Conservation (phyloP, 1,140 invertebrate species). For the Leptinotarsa texana region DNA sequence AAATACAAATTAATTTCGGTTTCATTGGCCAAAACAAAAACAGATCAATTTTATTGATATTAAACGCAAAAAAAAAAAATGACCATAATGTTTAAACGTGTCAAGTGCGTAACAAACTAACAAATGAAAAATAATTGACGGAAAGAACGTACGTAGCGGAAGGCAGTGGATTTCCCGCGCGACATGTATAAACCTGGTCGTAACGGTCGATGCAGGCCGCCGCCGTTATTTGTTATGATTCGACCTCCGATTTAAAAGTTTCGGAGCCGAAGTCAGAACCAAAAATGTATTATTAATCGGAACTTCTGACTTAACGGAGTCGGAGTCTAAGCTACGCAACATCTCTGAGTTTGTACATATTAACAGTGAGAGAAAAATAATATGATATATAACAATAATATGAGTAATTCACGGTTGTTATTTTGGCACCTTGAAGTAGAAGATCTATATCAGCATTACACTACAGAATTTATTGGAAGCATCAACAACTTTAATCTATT, state of each 20-base stretch:
- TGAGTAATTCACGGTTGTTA: too few relatives aligned
- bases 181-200: background rate
- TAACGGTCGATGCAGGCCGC: background rate
- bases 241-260: background rate
- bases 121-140: background rate
- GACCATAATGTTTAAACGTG: background rate
- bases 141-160: background rate
- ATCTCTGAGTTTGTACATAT: background rate
- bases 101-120: background rate
- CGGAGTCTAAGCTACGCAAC: conserved; percentile 9
- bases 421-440: too few relatives aligned
- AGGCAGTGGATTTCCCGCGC: background rate
- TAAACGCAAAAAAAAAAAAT: background rate
- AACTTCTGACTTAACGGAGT: conserved; percentile 12
- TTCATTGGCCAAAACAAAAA: background rate
- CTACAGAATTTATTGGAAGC: too few relatives aligned
- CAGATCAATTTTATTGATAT: background rate
- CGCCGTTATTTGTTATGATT: background rate
- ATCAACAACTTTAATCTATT: too few relatives aligned
- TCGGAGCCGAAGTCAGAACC: background rate
- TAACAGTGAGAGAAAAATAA: too few relatives aligned
- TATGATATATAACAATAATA: too few relatives aligned
- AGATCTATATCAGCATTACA: too few relatives aligned
- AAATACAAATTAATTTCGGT: background rate
- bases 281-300: conserved; percentile 17